phyloP scores from a whole-genome alignment of 2,888 invertebrate species.

The Nemoura dubitans region DNA sequence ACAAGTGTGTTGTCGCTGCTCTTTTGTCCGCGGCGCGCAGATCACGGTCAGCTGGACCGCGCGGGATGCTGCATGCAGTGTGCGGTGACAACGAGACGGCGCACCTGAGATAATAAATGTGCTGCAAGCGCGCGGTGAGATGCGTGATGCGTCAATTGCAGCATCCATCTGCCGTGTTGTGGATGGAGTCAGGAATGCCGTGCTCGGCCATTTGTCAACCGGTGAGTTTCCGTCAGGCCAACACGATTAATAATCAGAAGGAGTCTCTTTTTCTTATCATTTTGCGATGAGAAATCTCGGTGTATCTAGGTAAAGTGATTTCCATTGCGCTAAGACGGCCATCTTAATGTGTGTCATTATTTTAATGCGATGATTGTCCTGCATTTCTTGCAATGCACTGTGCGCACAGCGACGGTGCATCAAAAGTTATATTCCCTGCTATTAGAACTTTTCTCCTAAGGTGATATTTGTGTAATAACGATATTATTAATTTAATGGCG shows the following conservation, averaged over 20 bases:
- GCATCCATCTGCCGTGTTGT: slow-evolving; percentile 14
- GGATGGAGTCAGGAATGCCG: not conserved
- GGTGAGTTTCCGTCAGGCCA: not conserved
- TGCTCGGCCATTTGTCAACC: not conserved
- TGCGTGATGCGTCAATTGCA: not conserved
- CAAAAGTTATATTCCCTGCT: too few species aligned
- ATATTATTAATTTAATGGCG: slow-evolving; percentile 4
- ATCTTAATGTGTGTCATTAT: not conserved
- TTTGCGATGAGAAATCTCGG: not conserved
- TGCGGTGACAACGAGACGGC: not conserved
- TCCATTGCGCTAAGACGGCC: not conserved
- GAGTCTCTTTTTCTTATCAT: not conserved
- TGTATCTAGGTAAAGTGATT: not conserved
- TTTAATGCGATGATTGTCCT: not conserved
- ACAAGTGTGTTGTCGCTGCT: not conserved
- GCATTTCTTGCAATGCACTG: not conserved
- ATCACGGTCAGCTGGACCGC: not conserved
- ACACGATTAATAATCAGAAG: not conserved
- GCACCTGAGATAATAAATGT: slow-evolving; percentile 29
- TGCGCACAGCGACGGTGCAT: too few species aligned
- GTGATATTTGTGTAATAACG: not conserved
- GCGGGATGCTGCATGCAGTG: slow-evolving; percentile 8
- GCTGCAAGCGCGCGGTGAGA: not conserved
- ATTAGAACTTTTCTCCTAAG: too few species aligned
- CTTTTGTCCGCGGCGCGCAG: not conserved